Evolutionary conservation across 2,888 invertebrate species (phyloP).

Genomic region (Drosophila hawaiiensis): DNA sequence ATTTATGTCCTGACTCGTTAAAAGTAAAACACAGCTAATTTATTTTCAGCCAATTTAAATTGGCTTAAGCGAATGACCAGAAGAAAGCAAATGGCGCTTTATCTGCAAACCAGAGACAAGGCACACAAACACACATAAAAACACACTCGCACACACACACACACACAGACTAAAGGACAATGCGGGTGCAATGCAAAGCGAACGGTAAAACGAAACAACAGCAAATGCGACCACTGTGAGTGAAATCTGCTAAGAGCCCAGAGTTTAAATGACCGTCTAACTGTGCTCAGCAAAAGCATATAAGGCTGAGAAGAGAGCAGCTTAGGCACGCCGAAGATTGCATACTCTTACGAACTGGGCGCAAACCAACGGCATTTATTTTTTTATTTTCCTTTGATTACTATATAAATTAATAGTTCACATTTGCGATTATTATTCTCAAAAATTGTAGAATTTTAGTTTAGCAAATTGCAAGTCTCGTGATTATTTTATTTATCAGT

Average conservation of each 20-base stretch:
- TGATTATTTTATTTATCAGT: too few species aligned
- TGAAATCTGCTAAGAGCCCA: constrained; percentile 80
- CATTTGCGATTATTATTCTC: background rate
- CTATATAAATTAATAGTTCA: background rate
- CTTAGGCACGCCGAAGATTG: background rate
- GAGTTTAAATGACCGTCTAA: constrained; percentile 79
- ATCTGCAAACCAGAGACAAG: constrained; percentile 62
- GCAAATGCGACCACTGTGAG: constrained; percentile 60
- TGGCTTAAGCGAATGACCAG: constrained; percentile 79
- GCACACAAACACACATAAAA: constrained; percentile 20
- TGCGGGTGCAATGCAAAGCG: constrained; percentile 72
- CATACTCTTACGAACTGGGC: background rate
- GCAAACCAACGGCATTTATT: background rate
- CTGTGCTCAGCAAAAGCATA: constrained; percentile 49
- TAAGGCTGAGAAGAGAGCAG: background rate
- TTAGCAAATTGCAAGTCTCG: background rate
- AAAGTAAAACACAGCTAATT: constrained; percentile 73
- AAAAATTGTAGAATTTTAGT: background rate
- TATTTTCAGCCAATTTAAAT: constrained; percentile 78
- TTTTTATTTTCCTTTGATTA: background rate
- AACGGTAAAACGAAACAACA: constrained; percentile 30
- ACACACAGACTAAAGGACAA: constrained; percentile 33
- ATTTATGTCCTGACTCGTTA: constrained; percentile 58
- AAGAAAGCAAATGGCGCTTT: constrained; percentile 75
- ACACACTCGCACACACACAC: constrained; percentile 22